Evolutionary conservation across 2,113 vertebrate genomes (phyloP), one percentile per base, ranked within the genome.

Genomic region (Passer montanus): DNA sequence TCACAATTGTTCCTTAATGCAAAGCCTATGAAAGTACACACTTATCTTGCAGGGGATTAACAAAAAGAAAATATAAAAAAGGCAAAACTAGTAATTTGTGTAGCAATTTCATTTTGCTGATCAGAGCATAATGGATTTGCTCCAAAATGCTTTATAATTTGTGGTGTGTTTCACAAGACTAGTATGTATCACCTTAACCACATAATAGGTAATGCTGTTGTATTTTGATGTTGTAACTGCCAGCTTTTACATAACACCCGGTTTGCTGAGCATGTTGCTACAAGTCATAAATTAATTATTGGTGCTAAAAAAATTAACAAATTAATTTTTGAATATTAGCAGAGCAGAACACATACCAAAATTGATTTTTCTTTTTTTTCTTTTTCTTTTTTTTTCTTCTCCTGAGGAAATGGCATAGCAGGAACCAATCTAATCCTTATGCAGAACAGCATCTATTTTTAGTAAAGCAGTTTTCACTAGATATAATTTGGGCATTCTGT

Each of bases 391-490:
- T 35, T 69, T 63, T 44, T 11, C 12, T 52, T 0, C 6, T 55
- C 7, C 49, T 33, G 64, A 75, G 60, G 68, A 96, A 93, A 86
- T 84, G 59, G 55, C 79, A 84, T 90, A 84, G 72, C 59, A 86
- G 59, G 60, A 95, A 90, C 82, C 75, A 88, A 81, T 70, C 67
- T 94, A 92, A 92, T 90, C 85, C 55, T 95, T 88, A 80, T 93
- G 90, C 85, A 96, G 76, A 95, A 85, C 52, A 93, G 79, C 47
- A 56, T n/a, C 88, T 96, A 95, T 92, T 96, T 97, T 96, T 97
- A 96, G 95, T 55, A 86, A 84, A 88, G 83, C n/a, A 67, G 59
- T 92, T 93, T 95, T 88, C 60, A 86, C 68, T 52, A 84, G 72
- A 78, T 56, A 94, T 68, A 93, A 95, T 96, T 96, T 96, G 85